phyloP scores from a whole-genome alignment of 2,888 invertebrate species.

The Flexamia atlantica region DNA sequence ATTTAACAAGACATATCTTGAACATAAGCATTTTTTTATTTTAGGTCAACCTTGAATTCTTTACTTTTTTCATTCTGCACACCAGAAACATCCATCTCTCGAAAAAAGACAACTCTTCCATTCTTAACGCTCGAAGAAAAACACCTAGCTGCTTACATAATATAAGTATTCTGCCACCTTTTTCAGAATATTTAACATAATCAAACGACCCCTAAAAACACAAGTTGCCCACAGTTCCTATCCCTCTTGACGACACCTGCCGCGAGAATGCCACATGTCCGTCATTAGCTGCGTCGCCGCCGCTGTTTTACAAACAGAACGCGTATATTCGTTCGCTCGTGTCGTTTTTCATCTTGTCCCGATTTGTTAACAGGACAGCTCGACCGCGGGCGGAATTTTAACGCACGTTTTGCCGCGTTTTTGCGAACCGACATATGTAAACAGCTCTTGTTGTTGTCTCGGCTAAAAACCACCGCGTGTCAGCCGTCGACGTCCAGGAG shows the following conservation, averaged over 20 bases:
- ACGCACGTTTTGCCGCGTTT: conserved; percentile 46
- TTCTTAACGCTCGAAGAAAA: too few species aligned
- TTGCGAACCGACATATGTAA: conserved; percentile 46
- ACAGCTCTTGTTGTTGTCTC: conserved; percentile 35
- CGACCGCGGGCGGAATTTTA: conserved; percentile 54
- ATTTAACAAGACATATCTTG: too few species aligned
- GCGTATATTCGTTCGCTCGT: conserved; percentile 35
- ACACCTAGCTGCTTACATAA: too few species aligned
- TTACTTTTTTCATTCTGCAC: too few species aligned
- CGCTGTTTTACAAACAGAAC: conserved; percentile 32
- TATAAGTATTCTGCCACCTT: not conserved
- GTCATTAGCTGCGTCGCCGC: conserved; percentile 14
- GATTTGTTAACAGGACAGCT: conserved; percentile 56
- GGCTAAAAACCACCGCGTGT: conserved; percentile 16
- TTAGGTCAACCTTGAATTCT: too few species aligned
- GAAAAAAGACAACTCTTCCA: too few species aligned
- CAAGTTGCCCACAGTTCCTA: not conserved
- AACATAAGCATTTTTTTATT: too few species aligned
- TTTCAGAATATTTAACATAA: conserved; percentile 13
- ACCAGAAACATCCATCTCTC: too few species aligned
- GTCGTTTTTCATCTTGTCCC: conserved; percentile 54
- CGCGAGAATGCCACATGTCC: conserved; percentile 19
- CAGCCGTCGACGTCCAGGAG: not conserved
- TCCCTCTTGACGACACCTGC: conserved; percentile 25
- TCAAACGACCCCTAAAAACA: not conserved